Evolutionary conservation across 1,140 invertebrate species (phyloP), one percentile per base, ranked within the genome.

Genomic region (Planococcus citri): DNA sequence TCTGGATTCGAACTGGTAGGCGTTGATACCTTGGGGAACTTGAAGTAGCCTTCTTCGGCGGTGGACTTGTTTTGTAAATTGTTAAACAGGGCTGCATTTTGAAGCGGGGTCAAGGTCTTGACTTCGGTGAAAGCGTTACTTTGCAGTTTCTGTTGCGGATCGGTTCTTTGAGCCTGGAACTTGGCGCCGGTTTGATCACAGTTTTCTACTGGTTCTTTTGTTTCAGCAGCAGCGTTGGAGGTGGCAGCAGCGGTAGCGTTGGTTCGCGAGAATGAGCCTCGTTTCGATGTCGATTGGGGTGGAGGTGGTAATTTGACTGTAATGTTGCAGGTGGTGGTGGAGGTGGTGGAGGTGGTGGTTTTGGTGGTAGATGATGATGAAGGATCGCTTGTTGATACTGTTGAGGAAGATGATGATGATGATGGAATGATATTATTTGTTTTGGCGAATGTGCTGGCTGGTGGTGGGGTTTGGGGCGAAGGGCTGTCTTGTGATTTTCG

Each of bases 11-110:
- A 9, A 20, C n/a, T 51, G 2, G 41, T 4, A 51, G 41, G 41
- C 41, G 41, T 51, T 51, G 4, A 17, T 9, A 64, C 60, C 22
- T 25, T 64, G 2, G 60, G 60, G 60, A 64, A 64, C 10, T 27
- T 24, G 20, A 64, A 64, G 22, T 64, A 64, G 17, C 60, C 60
- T 27, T 64, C 60, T 10, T 64, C 60, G 51, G 2, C n/a, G 33
- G 2, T 64, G 60, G 60, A 64, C 17, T 64, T 64, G 10, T 64
- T 24, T 64, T 64, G 60, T 20, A 64, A 20, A 12, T 9, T 64
- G 25, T 64, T 64, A 20, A 25, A 64, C 22, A 64, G 60, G 22
- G 25, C 60, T 25, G 60, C 60, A 17, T 64, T 64, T 17, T 64
- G 60, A 4, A 64, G 22, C 60, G 60, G 60, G 3, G 60, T 64